Evolutionary conservation across 2,113 vertebrate genomes (phyloP), one percentile per base, ranked within the genome.

Genomic region (Lipotes vexillifer): DNA sequence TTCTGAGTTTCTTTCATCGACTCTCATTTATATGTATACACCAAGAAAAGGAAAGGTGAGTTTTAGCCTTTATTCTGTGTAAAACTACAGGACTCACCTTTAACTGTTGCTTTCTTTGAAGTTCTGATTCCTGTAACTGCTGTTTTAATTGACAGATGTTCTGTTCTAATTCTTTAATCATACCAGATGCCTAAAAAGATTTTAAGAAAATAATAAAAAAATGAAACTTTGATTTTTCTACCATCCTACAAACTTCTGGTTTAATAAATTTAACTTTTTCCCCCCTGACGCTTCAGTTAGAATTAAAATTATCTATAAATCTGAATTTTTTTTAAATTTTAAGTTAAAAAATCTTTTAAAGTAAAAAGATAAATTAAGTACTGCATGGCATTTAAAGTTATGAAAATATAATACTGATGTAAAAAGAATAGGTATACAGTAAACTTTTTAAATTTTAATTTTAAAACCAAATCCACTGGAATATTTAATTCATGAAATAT

Each of bases 71-170:
- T 92, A 44, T 74, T 93, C 57, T 92, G 44, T 33, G 23, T 80
- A 95, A 63, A 95, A 97, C 95, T 2, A 23, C 9, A 83, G 85
- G 49, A 72, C 98, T 97, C 98, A 99, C 99, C 98, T 97, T 98
- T 96, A 99, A 96, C 97, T 99, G 98, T 44, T 99, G 99, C 83
- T 99, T 98, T 94, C 97, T 98, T 94, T 98, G 98, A 97, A 98
- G 98, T 75, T 99, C 99, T 82, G 97, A 98, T 44, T 99, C 99
- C 38, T 99, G 98, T 85, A 99, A 94, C 97, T 99, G 99, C 90
- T 99, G 99, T 97, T 99, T 99, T 93, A 99, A 96, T 8, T 98
- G 97, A 96, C 98, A 97, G 72, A 99, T 90, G 1, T 84, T 98
- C 65, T 96, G 98, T 97, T 99, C 99, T 72, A 99, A 97, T 29